phyloP scores from a whole-genome alignment of 2,888 invertebrate species.

The Stenichneumon culpator region DNA sequence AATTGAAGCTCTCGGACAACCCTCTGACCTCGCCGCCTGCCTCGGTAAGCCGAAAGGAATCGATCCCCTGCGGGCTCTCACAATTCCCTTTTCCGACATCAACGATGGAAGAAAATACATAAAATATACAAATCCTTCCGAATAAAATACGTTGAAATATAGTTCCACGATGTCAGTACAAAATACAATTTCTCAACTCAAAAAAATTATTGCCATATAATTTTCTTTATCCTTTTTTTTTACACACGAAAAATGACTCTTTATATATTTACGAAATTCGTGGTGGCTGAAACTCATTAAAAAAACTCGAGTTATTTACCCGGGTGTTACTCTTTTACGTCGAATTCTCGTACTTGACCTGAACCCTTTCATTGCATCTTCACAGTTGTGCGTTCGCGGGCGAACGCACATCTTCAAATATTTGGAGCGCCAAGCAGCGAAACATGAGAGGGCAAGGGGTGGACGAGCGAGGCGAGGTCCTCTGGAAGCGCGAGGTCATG shows the following conservation, averaged over 20 bases:
- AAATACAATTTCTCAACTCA: not conserved
- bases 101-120: not conserved
- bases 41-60: conserved; percentile 89
- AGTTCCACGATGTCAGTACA: not conserved
- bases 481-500: conserved; percentile 86
- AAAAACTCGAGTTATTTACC: not conserved
- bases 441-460: conserved; percentile 87
- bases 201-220: not conserved
- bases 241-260: not conserved
- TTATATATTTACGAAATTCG: not conserved
- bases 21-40: conserved; percentile 97
- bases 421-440: conserved; percentile 94
- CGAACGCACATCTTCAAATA: conserved; percentile 98
- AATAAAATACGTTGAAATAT: not conserved
- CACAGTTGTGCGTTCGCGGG: conserved; percentile 95
- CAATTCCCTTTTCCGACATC: not conserved
- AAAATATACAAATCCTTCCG: not conserved
- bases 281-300: not conserved
- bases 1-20: conserved; percentile 94
- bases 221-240: not conserved
- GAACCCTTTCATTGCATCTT: conserved; percentile 64
- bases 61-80: not conserved
- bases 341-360: conserved; percentile 11
- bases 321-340: not conserved
- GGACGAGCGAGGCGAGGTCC: conserved; percentile 85